Evolutionary conservation across 2,113 vertebrate genomes (phyloP).

Genomic region (Chrysemys picta): DNA sequence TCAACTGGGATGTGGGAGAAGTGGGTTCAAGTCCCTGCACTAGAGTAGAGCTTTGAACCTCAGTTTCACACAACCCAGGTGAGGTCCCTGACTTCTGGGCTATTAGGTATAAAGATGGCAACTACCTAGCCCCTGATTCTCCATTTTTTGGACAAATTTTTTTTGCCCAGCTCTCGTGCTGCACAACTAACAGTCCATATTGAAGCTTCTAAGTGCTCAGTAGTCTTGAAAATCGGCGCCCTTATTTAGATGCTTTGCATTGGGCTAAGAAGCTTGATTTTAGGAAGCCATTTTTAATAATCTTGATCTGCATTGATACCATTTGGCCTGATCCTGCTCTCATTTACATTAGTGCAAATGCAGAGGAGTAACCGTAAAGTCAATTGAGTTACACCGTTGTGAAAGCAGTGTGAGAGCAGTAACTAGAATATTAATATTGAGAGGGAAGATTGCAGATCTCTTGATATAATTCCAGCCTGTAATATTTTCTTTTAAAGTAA

Average conservation of each 20-base stretch:
- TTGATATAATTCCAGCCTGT: background rate
- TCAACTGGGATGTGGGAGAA: no score
- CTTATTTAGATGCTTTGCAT: background rate
- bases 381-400: background rate
- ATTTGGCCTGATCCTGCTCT: background rate
- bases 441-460: background rate
- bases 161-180: background rate
- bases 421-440: background rate
- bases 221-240: background rate
- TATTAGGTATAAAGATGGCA: background rate
- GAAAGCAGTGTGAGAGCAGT: background rate
- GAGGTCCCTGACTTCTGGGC: no score
- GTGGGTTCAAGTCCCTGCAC: no score
- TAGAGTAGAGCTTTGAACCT: no score
- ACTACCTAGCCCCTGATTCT: background rate
- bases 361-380: background rate
- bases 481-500: background rate
- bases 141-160: background rate
- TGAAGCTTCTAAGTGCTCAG: background rate
- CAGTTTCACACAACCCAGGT: no score
- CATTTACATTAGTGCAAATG: background rate
- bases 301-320: background rate
- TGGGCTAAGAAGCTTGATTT: background rate
- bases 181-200: accelerated
- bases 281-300: background rate